Evolutionary conservation across 23 tunicate genomes (phyloP), one percentile per base, ranked within the genome.

Genomic region (Phallusia fumigata): DNA sequence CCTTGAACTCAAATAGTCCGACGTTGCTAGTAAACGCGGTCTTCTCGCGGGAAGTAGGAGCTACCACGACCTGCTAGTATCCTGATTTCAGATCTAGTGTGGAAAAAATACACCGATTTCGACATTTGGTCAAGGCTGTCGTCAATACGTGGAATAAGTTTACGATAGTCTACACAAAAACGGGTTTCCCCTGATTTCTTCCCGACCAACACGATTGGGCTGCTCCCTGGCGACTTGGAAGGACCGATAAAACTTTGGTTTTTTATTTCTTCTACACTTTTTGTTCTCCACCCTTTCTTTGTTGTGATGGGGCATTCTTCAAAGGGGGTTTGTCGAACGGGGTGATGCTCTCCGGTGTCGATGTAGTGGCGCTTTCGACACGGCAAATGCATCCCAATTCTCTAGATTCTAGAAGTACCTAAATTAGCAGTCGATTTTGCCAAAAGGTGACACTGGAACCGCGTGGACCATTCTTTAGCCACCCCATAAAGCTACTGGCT

Each of bases 1-100:
- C 80, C 15, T 76, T 76, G 31, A 76, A 76, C 50, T 76, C 80
- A 31, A 28, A 51, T 12, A 19, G 31, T 31, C 80, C 80, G 18
- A 32, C 31, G 49, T 76, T 52, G 22, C 22, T 32, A 13, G 80
- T 34, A 22, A 76, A 76, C 15, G 51, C 80, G 10, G 80, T 76
- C 22, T 76, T 76, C 31, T n/a, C n/a, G n/a, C n/a, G n/a, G n/a
- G n/a, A n/a, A n/a, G n/a, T n/a, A n/a, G n/a, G n/a, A n/a, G n/a
- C n/a, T n/a, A n/a, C n/a, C n/a, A n/a, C 32, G 16, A 72, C 33
- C 21, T 72, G 76, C 76, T n/a, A 72, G 21, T 72, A 72, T n/a
- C 58, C 76, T 13, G 76, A 72, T 30, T 72, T 72, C 24, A 72
- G 21, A 30, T 72, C 76, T 21, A 72, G 24, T 13, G 76, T 72